phyloP scores from a whole-genome alignment of 2,888 invertebrate species.

The Philopedon plagiatum region DNA sequence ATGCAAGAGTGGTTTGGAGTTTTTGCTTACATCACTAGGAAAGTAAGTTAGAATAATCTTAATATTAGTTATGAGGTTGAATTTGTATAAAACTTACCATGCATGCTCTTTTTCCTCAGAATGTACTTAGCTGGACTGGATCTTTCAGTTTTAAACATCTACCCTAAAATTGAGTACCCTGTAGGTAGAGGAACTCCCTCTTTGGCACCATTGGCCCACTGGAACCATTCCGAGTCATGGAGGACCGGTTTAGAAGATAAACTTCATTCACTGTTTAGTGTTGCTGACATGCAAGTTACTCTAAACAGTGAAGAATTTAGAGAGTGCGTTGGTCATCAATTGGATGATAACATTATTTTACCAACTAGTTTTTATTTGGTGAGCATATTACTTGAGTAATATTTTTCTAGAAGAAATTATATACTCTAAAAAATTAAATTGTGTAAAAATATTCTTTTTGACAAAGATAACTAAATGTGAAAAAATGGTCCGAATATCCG shows the following conservation, averaged over 20 bases:
- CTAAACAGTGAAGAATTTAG: conserved; percentile 69
- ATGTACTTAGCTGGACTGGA: conserved; percentile 86
- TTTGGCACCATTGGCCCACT: conserved; percentile 85
- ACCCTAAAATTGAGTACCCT: conserved; percentile 84
- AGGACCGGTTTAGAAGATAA: conserved; percentile 67
- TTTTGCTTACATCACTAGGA: conserved; percentile 76
- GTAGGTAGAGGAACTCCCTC: conserved; percentile 90
- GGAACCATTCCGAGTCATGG: conserved; percentile 92
- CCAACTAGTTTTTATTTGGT: conserved; percentile 64
- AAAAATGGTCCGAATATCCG: no score
- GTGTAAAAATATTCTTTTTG: no score
- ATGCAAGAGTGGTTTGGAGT: conserved; percentile 76
- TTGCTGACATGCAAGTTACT: conserved; percentile 67
- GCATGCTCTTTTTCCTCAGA: conserved; percentile 67
- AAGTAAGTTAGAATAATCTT: conserved; percentile 68
- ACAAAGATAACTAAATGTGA: no score
- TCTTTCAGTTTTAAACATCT: conserved; percentile 82
- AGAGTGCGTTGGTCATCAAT: conserved; percentile 63
- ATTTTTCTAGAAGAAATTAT: no score
- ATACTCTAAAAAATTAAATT: no score
- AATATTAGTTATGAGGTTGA: no score
- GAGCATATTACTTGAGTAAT: no score
- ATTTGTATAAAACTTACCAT: no score
- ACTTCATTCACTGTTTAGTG: conserved; percentile 62
- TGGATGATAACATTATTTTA: conserved; percentile 63